Evolutionary conservation across 2,797 vertebrate species (phyloP).

Genomic region (Babyrousa celebensis): DNA sequence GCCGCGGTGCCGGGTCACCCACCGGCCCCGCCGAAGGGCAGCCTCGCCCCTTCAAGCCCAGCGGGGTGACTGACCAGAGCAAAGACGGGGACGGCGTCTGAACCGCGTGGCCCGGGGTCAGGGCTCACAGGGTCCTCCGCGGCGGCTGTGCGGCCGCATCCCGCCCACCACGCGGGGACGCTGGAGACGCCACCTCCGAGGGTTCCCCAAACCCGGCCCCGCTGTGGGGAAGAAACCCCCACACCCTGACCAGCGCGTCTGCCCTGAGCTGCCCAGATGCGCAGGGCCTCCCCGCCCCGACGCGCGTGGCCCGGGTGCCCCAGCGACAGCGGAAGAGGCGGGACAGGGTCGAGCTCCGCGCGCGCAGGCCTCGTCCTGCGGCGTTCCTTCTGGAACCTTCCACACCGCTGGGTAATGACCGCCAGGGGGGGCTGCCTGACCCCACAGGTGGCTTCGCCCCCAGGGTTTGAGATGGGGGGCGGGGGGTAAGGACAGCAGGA

Average conservation of each 20-base stretch:
- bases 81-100: not conserved
- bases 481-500: not conserved
- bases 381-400: not conserved
- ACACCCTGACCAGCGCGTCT: not conserved
- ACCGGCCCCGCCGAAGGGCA: rapidly evolving
- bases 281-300: not conserved
- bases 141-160: not conserved
- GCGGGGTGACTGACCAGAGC: not conserved
- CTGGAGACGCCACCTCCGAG: not conserved
- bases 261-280: not conserved
- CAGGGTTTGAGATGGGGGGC: not conserved
- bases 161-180: rapidly evolving
- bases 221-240: not conserved
- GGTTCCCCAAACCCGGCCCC: not conserved
- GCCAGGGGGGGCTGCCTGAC: not conserved
- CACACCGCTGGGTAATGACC: rapidly evolving
- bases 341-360: rapidly evolving
- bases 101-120: not conserved
- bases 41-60: not conserved
- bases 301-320: too few species aligned
- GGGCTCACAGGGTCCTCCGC: not conserved
- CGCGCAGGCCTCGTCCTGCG: not conserved
- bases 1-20: not conserved
- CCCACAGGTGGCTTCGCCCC: not conserved
- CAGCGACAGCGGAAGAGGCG: not conserved